Evolutionary conservation across 2,797 vertebrate species (phyloP).

Genomic region (Malacoctenus gilli): DNA sequence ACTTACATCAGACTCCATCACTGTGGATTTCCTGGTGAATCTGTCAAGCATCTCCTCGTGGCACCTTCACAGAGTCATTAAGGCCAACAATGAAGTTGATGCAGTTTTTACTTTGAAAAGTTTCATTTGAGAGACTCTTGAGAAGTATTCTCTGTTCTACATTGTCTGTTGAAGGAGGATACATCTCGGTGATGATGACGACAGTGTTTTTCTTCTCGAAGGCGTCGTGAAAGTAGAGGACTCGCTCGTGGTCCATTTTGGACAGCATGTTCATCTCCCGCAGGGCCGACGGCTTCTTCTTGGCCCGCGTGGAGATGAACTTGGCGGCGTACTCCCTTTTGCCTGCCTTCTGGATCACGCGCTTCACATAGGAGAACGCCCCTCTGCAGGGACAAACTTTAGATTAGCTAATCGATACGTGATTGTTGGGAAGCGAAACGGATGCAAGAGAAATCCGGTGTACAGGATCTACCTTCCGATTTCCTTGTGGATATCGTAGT

Average conservation of each 20-base stretch:
- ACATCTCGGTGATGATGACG: conserved; percentile 93
- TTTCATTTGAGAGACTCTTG: no score
- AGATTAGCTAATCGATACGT: no score
- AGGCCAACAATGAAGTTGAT: no score
- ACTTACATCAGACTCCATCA: conserved; percentile 94
- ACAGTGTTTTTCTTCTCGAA: conserved; percentile 94
- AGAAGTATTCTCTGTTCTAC: no score
- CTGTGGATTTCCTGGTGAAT: conserved; percentile 86
- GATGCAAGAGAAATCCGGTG: no score
- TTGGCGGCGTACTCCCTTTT: conserved; percentile 92
- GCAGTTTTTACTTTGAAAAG: no score
- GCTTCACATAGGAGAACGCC: conserved; percentile 93
- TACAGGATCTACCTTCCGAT: conserved; percentile 86
- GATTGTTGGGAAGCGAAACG: no score
- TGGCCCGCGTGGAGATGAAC: conserved; percentile 91
- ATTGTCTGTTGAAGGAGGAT: no score
- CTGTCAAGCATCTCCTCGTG: conserved; percentile 93
- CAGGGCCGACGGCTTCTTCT: conserved; percentile 86
- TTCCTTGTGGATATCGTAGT: conserved; percentile 94
- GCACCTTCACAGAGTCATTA: conserved; percentile 85
- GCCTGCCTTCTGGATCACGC: conserved; percentile 88
- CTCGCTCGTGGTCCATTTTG: conserved; percentile 89
- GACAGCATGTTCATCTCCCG: conserved; percentile 91
- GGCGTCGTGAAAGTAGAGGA: conserved; percentile 94
- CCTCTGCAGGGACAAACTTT: conserved; percentile 83